Evolutionary conservation across 2,113 vertebrate species (phyloP), one percentile per base, ranked within the genome.

Genomic region (Bubo scandiacus): DNA sequence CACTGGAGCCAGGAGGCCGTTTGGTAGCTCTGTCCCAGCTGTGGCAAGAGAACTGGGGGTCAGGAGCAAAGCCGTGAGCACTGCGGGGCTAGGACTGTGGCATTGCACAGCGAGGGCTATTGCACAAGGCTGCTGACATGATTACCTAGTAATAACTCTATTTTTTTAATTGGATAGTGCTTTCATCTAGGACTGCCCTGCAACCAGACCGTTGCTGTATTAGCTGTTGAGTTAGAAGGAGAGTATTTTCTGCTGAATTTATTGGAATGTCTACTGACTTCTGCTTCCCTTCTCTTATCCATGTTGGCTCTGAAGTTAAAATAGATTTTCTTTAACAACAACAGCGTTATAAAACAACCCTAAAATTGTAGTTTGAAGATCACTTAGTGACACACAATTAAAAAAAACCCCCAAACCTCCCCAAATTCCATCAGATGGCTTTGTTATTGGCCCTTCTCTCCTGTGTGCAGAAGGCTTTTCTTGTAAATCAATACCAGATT

Each of bases 401-500:
- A 42, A 49, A 78, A 32, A 42, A 58, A 27, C 3, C 4, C 42
- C 14, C 22, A 29, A 43, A 45, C 43, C 45, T 65, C 19, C 40
- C n/a, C 5, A 2, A 29, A 62, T 97, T 91, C 62, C 2, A 3
- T 72, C n/a, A 25, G 32, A 38, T 63, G 57, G 36, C 23, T 87
- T 82, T 83, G 27, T 66, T 94, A 25, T 34, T 94, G 27, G 17
- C 20, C 32, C 4, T 75, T 81, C 73, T 66, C 12, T 81, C 57
- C 32, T 79, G 25, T 59, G 42, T 89, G 57, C 58, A 54, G 40
- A 61, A 67, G 25, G 34, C 45, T 85, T 84, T 86, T 54, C 77
- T 87, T 91, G 49, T 80, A 89, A 95, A 85, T 87, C 66, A 45
- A 3, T 75, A 67, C 32, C 49, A 87, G 27, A 65, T 95, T 75